A percentile compares a stretch with the other conserved stretches of the same genome.
phyloP scores from a whole-genome alignment of 2,888 invertebrate species.

The Agrotis clavis region DNA sequence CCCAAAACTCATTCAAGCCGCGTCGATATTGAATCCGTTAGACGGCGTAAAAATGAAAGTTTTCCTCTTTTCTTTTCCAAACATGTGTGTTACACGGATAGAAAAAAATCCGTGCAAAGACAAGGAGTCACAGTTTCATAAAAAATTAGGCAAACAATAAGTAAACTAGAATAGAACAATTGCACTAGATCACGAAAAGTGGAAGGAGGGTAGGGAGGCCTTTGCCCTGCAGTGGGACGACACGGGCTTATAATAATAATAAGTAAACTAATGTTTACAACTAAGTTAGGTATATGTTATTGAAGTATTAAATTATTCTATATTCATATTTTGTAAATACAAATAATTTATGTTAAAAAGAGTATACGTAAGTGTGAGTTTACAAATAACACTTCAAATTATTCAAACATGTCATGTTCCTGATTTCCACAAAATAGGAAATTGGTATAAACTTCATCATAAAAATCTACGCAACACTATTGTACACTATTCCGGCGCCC shows the following conservation, averaged over 20 bases:
- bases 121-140: not conserved
- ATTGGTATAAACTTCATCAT: not conserved
- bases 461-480: not conserved
- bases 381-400: not conserved
- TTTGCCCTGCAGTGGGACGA: too few species aligned
- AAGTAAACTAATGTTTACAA: too few species aligned
- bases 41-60: slow-evolving; percentile 90
- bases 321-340: too few species aligned
- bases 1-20: slow-evolving; percentile 88
- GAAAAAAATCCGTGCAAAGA: slow-evolving; percentile 22
- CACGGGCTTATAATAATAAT: too few species aligned
- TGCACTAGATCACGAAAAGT: too few species aligned
- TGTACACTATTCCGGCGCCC: slow-evolving; percentile 21
- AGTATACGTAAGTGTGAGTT: too few species aligned
- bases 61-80: slow-evolving; percentile 85
- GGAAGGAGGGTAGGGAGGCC: too few species aligned
- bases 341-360: too few species aligned
- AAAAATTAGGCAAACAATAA: not conserved
- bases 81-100: slow-evolving; percentile 76
- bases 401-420: not conserved
- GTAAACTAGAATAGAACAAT: too few species aligned
- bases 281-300: too few species aligned
- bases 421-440: not conserved
- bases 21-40: slow-evolving; percentile 91
- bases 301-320: too few species aligned